These are phyloP conservation scores for Anthopleura sola DNA, from an alignment of 64 coral and sea anemone species.

Conservation along the genomic window DNA sequence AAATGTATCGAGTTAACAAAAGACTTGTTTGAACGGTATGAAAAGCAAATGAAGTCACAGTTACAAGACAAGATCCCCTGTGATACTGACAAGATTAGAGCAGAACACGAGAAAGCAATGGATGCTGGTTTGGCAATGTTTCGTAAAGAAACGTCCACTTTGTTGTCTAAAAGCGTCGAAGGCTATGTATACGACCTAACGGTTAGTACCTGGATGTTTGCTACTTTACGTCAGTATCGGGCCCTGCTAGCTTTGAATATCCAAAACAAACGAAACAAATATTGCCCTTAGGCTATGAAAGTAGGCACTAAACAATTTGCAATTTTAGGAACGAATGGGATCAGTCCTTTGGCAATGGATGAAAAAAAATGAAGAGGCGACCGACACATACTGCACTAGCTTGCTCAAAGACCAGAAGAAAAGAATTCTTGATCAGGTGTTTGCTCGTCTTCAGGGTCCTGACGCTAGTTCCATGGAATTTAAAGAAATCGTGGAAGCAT, in stretches of 20 bases:
- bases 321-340: too few species aligned
- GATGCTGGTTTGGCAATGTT: conserved; percentile 20
- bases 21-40: conserved; percentile 25
- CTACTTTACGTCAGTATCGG: too few species aligned
- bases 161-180: conserved; percentile 44
- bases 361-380: neutral
- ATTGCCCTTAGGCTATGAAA: too few species aligned
- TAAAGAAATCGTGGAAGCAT: conserved; percentile 55
- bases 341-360: neutral
- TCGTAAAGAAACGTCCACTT: conserved; percentile 22
- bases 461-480: conserved; percentile 41
- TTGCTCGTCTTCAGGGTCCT: conserved; percentile 17
- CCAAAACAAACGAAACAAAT: too few species aligned
- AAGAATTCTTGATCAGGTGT: conserved; percentile 29
- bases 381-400: conserved; percentile 15
- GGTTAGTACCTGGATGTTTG: neutral
- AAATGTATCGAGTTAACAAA: conserved; percentile 50
- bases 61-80: conserved; percentile 47
- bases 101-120: conserved; percentile 36
- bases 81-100: conserved; percentile 41
- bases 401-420: conserved; percentile 22
- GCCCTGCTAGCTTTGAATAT: too few species aligned
- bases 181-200: conserved; percentile 38
- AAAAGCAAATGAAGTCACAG: conserved; percentile 26
- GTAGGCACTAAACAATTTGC: too few species aligned